Conservation (phyloP, 2,113 vertebrate species). For the Cranoglanis bouderius region DNA sequence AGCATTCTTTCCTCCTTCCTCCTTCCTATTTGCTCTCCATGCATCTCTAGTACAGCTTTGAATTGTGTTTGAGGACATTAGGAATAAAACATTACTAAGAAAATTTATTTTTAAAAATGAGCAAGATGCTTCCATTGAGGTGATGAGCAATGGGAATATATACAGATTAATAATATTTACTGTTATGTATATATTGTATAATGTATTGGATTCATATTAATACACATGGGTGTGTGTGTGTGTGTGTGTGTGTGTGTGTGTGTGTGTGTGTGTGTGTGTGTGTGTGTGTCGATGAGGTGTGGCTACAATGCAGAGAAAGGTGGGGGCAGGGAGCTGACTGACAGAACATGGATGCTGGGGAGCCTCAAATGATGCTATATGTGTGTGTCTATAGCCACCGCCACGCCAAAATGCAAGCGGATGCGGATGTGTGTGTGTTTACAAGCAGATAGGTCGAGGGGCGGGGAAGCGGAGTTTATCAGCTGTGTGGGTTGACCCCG, state of each 20-base stretch:
- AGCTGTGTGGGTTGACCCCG: slow-evolving; percentile 66
- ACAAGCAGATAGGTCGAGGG: slow-evolving; percentile 62
- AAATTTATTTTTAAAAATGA: not conserved
- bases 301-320: slow-evolving; percentile 19
- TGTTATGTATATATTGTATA: not conserved
- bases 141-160: not conserved
- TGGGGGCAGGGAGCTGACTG: slow-evolving; percentile 38
- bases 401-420: slow-evolving; percentile 41
- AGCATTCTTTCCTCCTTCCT: not conserved
- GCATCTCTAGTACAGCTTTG: not conserved
- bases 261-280: not conserved
- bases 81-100: not conserved
- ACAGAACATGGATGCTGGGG: slow-evolving; percentile 18
- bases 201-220: not conserved
- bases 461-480: slow-evolving; percentile 64
- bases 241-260: too few relatives aligned
- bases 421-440: slow-evolving; percentile 57
- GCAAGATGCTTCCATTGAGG: not conserved
- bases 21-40: not conserved
- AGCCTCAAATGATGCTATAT: slow-evolving; percentile 26
- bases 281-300: slow-evolving; percentile 32
- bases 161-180: not conserved
- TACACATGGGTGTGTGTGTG: too few relatives aligned
- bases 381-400: slow-evolving; percentile 38
- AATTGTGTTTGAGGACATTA: not conserved